phyloP scores from a whole-genome alignment of 2,797 vertebrate genomes.

The Premnoplex brunnescens region DNA sequence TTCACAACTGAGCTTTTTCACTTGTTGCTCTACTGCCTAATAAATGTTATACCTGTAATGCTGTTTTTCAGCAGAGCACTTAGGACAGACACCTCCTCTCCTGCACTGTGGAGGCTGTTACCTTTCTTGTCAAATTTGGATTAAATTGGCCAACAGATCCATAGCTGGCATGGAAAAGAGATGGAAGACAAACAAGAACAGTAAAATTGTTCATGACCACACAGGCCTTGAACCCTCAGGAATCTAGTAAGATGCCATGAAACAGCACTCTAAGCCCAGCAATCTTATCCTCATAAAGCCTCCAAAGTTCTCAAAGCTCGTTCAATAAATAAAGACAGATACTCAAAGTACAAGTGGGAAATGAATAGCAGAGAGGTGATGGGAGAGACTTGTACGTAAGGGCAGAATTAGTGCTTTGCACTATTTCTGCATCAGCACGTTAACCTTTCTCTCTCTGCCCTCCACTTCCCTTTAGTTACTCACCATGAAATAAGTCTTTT shows the following conservation, averaged over 20 bases:
- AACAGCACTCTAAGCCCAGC: not conserved
- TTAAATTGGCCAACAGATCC: not conserved
- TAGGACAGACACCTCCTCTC: not conserved
- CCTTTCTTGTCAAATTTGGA: not conserved
- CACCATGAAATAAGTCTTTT: conserved; percentile 70
- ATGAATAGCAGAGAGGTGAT: not conserved
- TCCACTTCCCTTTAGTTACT: conserved; percentile 47
- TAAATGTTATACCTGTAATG: not conserved
- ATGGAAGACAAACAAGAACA: not conserved
- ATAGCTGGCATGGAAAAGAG: not conserved
- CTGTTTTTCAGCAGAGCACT: not conserved
- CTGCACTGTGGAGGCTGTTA: not conserved
- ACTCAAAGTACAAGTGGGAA: not conserved
- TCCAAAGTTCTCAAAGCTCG: not conserved
- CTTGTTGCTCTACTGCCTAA: not conserved
- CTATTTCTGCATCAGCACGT: not conserved
- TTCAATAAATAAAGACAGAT: not conserved
- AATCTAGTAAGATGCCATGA: not conserved
- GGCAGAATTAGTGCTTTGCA: not conserved
- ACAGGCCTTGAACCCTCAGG: not conserved
- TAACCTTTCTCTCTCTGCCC: conserved; percentile 22
- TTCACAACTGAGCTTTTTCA: not conserved
- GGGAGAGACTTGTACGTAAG: not conserved
- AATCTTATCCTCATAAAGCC: not conserved
- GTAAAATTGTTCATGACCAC: not conserved